Evolutionary conservation across 2,113 vertebrate species (phyloP), one percentile per base, ranked within the genome.

Genomic region (Panthera tigris): DNA sequence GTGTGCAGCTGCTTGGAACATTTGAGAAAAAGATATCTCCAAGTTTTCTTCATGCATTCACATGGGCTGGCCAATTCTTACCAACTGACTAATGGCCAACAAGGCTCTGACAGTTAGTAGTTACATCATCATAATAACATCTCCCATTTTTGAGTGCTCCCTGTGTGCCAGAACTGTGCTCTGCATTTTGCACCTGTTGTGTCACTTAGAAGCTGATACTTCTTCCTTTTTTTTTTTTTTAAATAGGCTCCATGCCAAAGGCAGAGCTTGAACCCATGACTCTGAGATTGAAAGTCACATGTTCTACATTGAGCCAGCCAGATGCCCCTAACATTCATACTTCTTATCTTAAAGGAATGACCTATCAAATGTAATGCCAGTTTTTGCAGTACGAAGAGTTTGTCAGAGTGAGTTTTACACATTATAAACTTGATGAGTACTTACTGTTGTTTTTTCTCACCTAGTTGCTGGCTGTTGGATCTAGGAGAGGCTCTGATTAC

Each of bases 1-100:
- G 65, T 79, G 87, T 96, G 50, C 76, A 97, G 85, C 85, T 97
- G 65, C 84, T 91, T 91, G 41, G 76, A 48, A 63, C 94, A 76
- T 82, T 48, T 68, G 65, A 48, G 61, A 83, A 89, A 83, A 93
- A 82, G 48, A 45, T 52, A 8, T 84, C 29, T 97, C n/a, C 65
- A 36, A 31, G 61, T 89, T 92, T n/a, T 94, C 80, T n/a, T 52
- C 13, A 45, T 23, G 13, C 21, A n/a, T 73, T 74, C 57, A 11
- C 39, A 48, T 36, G 19, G 57, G 15, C 29, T 63, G 2, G 55
- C 50, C 7, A 65, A n/a, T 73, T 73, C 74, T 50, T 14, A 29
- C 9, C 50, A 68, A 36, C 31, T 94, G 79, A 27, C 68, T 68
- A 41, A 29, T 52, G 45, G 12, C 82, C 31, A 50, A 29, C 11